Conservation (phyloP, 2,113 vertebrate species). For the Thermophis baileyi region DNA sequence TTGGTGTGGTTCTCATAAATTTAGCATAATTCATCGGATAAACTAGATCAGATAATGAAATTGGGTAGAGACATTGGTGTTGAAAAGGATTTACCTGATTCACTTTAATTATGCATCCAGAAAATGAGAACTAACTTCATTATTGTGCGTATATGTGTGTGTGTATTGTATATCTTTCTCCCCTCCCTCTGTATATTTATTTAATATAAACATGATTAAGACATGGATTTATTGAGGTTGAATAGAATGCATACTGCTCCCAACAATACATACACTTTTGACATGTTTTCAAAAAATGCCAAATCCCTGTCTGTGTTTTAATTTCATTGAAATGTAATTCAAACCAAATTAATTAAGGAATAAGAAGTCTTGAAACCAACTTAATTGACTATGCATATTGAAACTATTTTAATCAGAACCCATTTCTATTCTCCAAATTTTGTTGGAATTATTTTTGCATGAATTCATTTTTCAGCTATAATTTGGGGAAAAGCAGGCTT, state of each 20-base stretch:
- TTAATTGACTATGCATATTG: constrained; percentile 50
- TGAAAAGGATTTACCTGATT: constrained; percentile 32
- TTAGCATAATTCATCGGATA: constrained; percentile 59
- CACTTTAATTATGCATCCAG: constrained; percentile 32
- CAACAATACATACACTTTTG: constrained; percentile 51
- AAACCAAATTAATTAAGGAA: constrained; percentile 55
- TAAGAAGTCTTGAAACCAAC: constrained; percentile 35
- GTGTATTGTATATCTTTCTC: not conserved
- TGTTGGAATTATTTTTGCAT: constrained; percentile 23
- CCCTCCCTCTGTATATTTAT: constrained; percentile 32
- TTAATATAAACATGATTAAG: constrained; percentile 52
- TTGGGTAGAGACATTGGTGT: constrained; percentile 16
- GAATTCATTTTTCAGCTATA: constrained; percentile 32
- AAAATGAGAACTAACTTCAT: constrained; percentile 20
- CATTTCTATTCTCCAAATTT: constrained; percentile 37
- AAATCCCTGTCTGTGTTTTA: constrained; percentile 44
- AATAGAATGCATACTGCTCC: constrained; percentile 48
- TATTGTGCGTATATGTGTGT: not conserved
- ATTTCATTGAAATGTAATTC: constrained; percentile 42
- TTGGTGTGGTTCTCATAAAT: constrained; percentile 65
- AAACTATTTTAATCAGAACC: constrained; percentile 60
- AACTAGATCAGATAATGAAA: constrained; percentile 32
- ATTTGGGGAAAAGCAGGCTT: not conserved
- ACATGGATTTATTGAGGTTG: constrained; percentile 59
- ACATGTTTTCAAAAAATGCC: constrained; percentile 41